These are phyloP conservation scores for Amblyopsis rosae DNA, from an alignment of 2,113 vertebrate species.

Conservation along the genomic window DNA sequence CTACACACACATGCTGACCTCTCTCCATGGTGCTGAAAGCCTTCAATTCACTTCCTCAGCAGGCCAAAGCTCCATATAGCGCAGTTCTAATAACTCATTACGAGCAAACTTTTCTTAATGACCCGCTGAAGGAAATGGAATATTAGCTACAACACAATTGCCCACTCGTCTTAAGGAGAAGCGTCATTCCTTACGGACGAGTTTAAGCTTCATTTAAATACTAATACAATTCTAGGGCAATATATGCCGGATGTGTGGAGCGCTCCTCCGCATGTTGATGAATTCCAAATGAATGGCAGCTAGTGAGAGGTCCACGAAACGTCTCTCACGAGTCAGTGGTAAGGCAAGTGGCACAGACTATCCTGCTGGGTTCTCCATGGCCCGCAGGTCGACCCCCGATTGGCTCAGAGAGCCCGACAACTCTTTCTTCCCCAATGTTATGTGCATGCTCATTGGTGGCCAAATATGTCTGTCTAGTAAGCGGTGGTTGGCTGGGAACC, in stretches of 20 bases:
- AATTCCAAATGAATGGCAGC: slow-evolving; percentile 51
- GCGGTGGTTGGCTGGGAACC: slow-evolving; percentile 57
- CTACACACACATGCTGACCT: slow-evolving; percentile 27
- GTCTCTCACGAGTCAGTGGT: slow-evolving; percentile 55
- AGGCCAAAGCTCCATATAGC: slow-evolving; percentile 26
- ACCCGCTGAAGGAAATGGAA: slow-evolving; percentile 36
- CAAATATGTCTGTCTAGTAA: slow-evolving; percentile 41
- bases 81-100: slow-evolving; percentile 50
- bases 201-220: slow-evolving; percentile 66
- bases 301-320: slow-evolving; percentile 37
- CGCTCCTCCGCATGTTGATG: slow-evolving; percentile 45
- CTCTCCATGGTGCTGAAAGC: slow-evolving; percentile 66
- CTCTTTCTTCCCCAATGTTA: slow-evolving; percentile 29
- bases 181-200: slow-evolving; percentile 34
- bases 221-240: slow-evolving; percentile 50
- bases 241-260: slow-evolving; percentile 40
- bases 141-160: slow-evolving; percentile 41
- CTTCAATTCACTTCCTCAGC: slow-evolving; percentile 16
- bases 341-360: slow-evolving; percentile 56
- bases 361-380: slow-evolving; percentile 60
- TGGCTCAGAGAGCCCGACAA: slow-evolving; percentile 43
- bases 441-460: slow-evolving; percentile 62
- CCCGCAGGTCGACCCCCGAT: slow-evolving; percentile 53
- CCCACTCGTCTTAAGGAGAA: slow-evolving; percentile 42
- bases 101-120: slow-evolving; percentile 50